Evolutionary conservation across 1,140 invertebrate genomes (phyloP).

Genomic region (Panonychus citri): DNA sequence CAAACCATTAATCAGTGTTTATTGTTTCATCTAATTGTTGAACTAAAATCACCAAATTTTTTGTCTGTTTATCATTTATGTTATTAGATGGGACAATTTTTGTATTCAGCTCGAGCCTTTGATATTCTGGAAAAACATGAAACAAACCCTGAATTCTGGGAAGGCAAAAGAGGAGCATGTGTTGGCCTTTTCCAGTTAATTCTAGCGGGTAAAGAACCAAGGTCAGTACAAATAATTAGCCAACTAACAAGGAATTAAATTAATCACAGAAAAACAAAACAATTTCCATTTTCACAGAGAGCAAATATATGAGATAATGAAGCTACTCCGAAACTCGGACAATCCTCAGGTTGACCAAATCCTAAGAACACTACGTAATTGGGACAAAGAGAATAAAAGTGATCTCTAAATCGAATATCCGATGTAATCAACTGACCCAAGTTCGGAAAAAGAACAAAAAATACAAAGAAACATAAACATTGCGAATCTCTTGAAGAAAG

Average conservation of each 20-base stretch:
- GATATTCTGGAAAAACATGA: slow-evolving; percentile 44
- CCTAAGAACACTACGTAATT: slow-evolving; percentile 59
- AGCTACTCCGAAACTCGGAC: slow-evolving; percentile 51
- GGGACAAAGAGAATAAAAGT: slow-evolving; percentile 56
- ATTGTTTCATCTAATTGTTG: not conserved
- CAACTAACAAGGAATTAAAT: not conserved
- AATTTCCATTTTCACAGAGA: slow-evolving; percentile 30
- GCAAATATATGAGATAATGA: slow-evolving; percentile 50
- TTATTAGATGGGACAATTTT: slow-evolving; percentile 64
- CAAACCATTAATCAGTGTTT: not conserved
- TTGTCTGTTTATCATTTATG: slow-evolving; percentile 3
- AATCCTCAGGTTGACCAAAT: slow-evolving; percentile 75
- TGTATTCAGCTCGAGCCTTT: slow-evolving; percentile 55
- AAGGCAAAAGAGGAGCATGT: slow-evolving; percentile 81
- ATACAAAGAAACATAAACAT: no score
- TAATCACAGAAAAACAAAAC: not conserved
- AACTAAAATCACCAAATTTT: no score
- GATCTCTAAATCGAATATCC: not conserved
- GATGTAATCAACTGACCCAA: no score
- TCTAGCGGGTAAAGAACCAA: slow-evolving; percentile 43
- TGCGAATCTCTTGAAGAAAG: no score
- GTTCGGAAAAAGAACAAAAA: no score
- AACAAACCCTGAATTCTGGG: slow-evolving; percentile 88
- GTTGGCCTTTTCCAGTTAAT: slow-evolving; percentile 70
- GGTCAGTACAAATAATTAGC: slow-evolving; percentile 23